Evolutionary conservation across 2,888 invertebrate genomes (phyloP), one percentile per base, ranked within the genome.

Genomic region (Perizoma flavofasciatum): DNA sequence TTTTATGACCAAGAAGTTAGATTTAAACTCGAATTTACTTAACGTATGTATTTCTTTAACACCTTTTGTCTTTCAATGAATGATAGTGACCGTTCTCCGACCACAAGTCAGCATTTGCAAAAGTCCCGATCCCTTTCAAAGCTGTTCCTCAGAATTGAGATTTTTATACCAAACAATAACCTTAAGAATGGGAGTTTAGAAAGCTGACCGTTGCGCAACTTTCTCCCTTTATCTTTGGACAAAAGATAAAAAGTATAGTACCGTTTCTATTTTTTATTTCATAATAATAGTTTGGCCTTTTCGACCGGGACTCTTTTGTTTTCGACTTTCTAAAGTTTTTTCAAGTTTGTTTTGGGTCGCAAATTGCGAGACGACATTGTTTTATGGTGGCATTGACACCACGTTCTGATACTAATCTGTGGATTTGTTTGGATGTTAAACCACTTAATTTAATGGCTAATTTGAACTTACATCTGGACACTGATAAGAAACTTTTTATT

Each of bases 191-290:
- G 79, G 80, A 86, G 84, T 83, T 85, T 89, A 88, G 88, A 89
- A 89, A 90, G 89, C 86, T 85, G 83, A 80, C 82, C 83, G 79
- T 84, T 90, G 89, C 77, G 83, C 88, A 90, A 90, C 91, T 91
- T 89, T 90, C 91, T 89, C 85, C 85, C 82, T 90, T 88, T 88
- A 86, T 89, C 81, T 81, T 68, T 73, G 77, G 77, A 88, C 85
- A 89, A 89, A 82, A 82, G 78, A 83, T 83, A 75, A 80, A 82
- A 81, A 73, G 77, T 78, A 79, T 79, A 77, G 75, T 72, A 67
- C 67, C 63, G 67, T 70, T 72, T 69, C 67, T 67, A 65, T 77
- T 80, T 83, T 83, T 86, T 83, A 79, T 77, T 71, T 76, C 73
- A 75, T 35, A 46, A 22, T 52, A 48, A 55, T 54, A 54, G 51